Evolutionary conservation across 2,888 invertebrate species (phyloP).

Genomic region (Drosophila algonquin): DNA sequence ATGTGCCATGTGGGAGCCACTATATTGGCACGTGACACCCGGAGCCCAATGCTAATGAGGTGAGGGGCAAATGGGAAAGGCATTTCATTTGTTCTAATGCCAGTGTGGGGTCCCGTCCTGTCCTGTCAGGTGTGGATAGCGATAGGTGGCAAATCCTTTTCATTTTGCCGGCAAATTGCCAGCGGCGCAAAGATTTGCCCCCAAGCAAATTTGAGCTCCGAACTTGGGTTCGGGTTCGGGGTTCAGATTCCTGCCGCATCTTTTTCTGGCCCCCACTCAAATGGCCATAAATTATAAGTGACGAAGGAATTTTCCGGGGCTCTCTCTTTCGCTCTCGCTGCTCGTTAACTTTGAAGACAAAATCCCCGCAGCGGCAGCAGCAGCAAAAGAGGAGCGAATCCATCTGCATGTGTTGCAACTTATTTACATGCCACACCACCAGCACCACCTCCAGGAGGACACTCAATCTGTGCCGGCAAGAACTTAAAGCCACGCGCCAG

Average conservation of each 20-base stretch:
- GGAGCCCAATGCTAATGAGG: constrained; percentile 42
- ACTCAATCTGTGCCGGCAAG: constrained; percentile 59
- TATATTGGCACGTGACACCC: constrained; percentile 32
- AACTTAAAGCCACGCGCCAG: constrained; percentile 64
- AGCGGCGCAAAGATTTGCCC: constrained; percentile 4
- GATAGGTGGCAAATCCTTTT: constrained; percentile 21
- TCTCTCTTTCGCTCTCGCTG: constrained; percentile 36
- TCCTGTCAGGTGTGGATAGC: constrained; percentile 25
- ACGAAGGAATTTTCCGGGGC: constrained; percentile 47
- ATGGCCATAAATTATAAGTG: constrained; percentile 71
- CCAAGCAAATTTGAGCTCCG: background rate
- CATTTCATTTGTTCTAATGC: constrained; percentile 53
- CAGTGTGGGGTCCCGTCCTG: background rate
- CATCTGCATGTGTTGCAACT: constrained; percentile 8
- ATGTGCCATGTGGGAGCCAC: constrained; percentile 40
- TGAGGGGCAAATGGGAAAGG: constrained; percentile 20
- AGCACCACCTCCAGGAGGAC: constrained; percentile 8
- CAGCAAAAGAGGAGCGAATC: constrained; percentile 11
- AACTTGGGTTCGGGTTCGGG: constrained; percentile 32
- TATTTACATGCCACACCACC: constrained; percentile 30
- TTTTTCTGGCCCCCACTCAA: constrained; percentile 42
- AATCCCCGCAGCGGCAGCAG: constrained; percentile 61
- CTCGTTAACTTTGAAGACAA: constrained; percentile 63
- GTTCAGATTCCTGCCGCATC: constrained; percentile 34
- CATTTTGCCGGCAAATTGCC: constrained; percentile 30